These are phyloP conservation scores for Danio choprae DNA, from an alignment of 2,797 vertebrate genomes.

Conservation along the genomic window DNA sequence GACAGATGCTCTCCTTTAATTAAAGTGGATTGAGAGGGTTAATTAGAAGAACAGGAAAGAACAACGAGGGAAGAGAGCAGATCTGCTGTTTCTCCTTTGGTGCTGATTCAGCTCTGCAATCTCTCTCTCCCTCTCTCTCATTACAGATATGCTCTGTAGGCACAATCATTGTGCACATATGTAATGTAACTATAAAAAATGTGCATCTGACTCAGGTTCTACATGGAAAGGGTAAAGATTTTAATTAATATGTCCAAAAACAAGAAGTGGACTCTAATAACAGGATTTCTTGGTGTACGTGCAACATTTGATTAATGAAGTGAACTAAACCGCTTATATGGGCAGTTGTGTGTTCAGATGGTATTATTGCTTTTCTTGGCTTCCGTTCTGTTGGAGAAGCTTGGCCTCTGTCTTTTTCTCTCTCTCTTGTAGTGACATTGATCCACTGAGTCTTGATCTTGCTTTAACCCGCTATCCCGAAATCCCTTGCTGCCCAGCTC, in stretches of 20 bases:
- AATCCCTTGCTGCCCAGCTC: slow-evolving; percentile 48
- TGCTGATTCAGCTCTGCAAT: slow-evolving; percentile 58
- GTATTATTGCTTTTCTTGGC: slow-evolving; percentile 53
- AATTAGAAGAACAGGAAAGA: slow-evolving; percentile 58
- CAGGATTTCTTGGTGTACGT: slow-evolving; percentile 14
- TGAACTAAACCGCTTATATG: slow-evolving; percentile 18
- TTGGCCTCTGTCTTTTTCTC: slow-evolving; percentile 1
- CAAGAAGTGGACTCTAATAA: slow-evolving; percentile 2
- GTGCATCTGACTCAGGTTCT: slow-evolving; percentile 12
- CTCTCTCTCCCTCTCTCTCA: slow-evolving; percentile 57
- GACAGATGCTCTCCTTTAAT: slow-evolving; percentile 62
- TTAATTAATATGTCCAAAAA: slow-evolving; percentile 32
- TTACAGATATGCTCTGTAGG: slow-evolving; percentile 43
- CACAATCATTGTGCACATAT: slow-evolving; percentile 40
- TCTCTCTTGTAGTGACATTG: slow-evolving; percentile 52
- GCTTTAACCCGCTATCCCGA: slow-evolving; percentile 36
- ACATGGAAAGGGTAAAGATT: neutral
- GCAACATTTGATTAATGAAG: slow-evolving; percentile 31
- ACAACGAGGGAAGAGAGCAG: slow-evolving; percentile 50
- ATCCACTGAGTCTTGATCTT: slow-evolving; percentile 53
- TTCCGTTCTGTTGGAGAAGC: slow-evolving; percentile 36
- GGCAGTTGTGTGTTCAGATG: slow-evolving; percentile 3
- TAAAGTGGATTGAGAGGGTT: slow-evolving; percentile 57
- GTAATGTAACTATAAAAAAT: slow-evolving; percentile 25
- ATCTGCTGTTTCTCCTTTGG: slow-evolving; percentile 51